Percentiles rank a stretch among this genome's conserved stretches.
Conservation (phyloP, 2,113 vertebrate genomes). For the Pelmatolapia mariae region DNA sequence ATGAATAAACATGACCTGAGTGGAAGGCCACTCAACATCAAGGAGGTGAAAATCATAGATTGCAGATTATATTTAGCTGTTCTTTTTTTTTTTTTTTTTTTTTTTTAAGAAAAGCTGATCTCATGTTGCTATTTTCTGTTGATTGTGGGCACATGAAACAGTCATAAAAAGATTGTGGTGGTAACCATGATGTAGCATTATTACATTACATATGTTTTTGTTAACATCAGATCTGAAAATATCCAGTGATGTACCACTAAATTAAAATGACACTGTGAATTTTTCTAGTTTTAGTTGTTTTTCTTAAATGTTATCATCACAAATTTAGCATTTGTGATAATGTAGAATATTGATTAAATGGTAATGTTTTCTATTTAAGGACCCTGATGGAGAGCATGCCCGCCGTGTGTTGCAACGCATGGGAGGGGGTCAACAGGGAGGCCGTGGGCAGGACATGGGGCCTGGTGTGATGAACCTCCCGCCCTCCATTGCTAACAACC, state of each 20-base stretch:
- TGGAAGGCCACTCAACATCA: conserved; percentile 96
- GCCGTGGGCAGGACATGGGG: conserved; percentile 82
- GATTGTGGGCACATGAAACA: not conserved
- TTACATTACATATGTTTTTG: not conserved
- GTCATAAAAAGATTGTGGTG: not conserved
- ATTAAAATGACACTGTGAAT: not conserved
- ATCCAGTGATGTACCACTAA: not conserved
- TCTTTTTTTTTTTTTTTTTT: not conserved
- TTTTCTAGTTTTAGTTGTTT: not conserved
- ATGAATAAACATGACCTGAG: conserved; percentile 97
- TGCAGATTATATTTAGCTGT: not conserved
- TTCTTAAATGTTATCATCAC: not conserved
- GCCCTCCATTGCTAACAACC: conserved; percentile 93
- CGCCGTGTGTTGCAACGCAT: conserved; percentile 87
- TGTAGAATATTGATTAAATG: not conserved
- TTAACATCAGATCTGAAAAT: not conserved
- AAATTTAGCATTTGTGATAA: not conserved
- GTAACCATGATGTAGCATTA: not conserved
- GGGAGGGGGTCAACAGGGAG: conserved; percentile 79
- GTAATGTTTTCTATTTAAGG: conserved; percentile 69
- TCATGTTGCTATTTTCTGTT: not conserved
- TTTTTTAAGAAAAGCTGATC: not conserved
- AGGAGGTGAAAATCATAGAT: conserved; percentile 78
- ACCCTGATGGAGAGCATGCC: conserved; percentile 94
- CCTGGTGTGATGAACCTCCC: conserved; percentile 87